Evolutionary conservation across 2,113 vertebrate genomes (phyloP), one percentile per base, ranked within the genome.

Genomic region (Erythrolamprus reginae): DNA sequence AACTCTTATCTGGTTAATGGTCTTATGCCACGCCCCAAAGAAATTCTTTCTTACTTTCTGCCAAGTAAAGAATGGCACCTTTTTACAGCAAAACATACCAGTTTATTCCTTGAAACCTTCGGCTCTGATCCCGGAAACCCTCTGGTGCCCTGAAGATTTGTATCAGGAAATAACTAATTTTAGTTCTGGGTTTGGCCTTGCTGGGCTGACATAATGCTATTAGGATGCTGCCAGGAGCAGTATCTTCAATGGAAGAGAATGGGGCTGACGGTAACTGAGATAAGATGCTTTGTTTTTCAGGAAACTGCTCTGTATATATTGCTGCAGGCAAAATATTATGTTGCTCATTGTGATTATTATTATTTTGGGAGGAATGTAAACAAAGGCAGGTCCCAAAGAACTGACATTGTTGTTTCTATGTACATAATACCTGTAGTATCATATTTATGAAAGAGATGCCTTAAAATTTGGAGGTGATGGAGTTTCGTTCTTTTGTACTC

Each of bases 361-460:
- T 90, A 82, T 87, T 90, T 90, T 82, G 51, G 50, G 85, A 38
- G 82, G n/a, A 21, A 93, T 70, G 87, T 51, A 55, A 7, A 33
- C 58, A 85, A 87, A 91, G 89, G 92, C 91, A 56, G 70, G 70
- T 87, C 92, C 82, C 89, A 91, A 91, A 90, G 91, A 87, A 48
- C 84, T 94, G 88, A 55, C 90, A 90, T 93, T 93, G 86, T 9
- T 2, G 92, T 92, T 85, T 19, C 51, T 52, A 56, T 90, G n/a
- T 90, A 45, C 87, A 90, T 91, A 91, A 91, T 91, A 65, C 28
- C 28, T 33, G 28, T 65, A 92, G 92, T 92, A 94, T 94, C 10
- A 0, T 90, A 86, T 93, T 93, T 94, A 94, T 93, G 92, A 94
- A 94, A 93, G 93, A 93, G 92, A 90, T 88, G 89, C 92, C 53